A percentile compares a stretch with the other conserved stretches of the same genome.
phyloP scores from a whole-genome alignment of 2,888 invertebrate species.

The Blastobasis lacticolella region DNA sequence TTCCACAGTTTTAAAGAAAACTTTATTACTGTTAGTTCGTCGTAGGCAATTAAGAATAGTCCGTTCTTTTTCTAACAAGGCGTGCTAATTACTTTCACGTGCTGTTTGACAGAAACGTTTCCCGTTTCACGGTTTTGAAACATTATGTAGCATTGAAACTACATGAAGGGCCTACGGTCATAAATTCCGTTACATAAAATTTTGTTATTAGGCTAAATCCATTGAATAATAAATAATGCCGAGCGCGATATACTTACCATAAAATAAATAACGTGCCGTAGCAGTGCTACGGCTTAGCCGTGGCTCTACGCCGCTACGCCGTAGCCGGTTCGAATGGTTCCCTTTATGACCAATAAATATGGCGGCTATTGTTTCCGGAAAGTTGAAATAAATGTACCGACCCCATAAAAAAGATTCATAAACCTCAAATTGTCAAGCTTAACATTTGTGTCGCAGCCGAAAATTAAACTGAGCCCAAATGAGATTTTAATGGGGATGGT shows the following conservation, averaged over 20 bases:
- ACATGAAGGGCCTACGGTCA: too few species aligned
- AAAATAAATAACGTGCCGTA: not conserved
- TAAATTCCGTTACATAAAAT: too few species aligned
- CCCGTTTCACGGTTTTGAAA: too few species aligned
- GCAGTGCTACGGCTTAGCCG: not conserved
- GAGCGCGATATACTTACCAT: too few species aligned
- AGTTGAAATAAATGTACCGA: conserved; percentile 14
- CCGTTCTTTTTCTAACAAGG: conserved; percentile 31
- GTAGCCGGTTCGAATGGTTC: conserved; percentile 8
- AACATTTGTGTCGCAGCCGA: not conserved
- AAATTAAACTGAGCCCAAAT: conserved; percentile 6
- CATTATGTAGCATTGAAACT: too few species aligned
- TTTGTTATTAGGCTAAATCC: too few species aligned
- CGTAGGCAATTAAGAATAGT: conserved; percentile 37
- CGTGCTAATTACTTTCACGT: conserved; percentile 27
- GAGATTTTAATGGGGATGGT: too few species aligned
- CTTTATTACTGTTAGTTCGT: conserved; percentile 36
- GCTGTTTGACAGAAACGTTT: too few species aligned
- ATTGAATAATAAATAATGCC: too few species aligned
- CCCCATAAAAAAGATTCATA: conserved; percentile 13
- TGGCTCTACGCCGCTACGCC: conserved; percentile 4
- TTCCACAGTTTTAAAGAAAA: conserved; percentile 38
- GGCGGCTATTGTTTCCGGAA: conserved; percentile 24
- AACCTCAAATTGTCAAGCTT: conserved; percentile 6
- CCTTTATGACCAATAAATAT: conserved; percentile 32